Evolutionary conservation across 1,140 invertebrate genomes (phyloP).

Genomic region (Listronotus bonariensis): DNA sequence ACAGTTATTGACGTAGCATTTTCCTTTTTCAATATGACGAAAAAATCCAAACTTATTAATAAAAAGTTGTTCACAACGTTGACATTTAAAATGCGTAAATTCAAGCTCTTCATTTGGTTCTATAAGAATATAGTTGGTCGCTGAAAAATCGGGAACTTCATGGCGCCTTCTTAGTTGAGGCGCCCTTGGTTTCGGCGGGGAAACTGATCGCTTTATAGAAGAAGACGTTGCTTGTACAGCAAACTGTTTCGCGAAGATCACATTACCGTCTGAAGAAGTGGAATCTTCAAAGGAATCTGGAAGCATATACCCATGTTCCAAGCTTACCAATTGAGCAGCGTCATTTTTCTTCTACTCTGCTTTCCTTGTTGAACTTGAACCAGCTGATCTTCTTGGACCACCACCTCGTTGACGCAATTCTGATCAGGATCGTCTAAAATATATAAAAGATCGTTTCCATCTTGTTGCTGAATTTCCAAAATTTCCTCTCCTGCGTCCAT

Average conservation of each 20-base stretch:
- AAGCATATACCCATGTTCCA: conserved; percentile 53
- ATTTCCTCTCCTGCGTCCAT: conserved; percentile 41
- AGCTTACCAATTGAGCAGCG: conserved; percentile 42
- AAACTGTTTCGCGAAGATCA: conserved; percentile 8
- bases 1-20: conserved; percentile 53
- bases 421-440: conserved; percentile 45
- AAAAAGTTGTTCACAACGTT: conserved; percentile 53
- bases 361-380: conserved; percentile 15
- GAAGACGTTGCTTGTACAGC: background rate
- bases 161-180: conserved; percentile 43
- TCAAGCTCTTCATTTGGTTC: conserved; percentile 49
- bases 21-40: conserved; percentile 53
- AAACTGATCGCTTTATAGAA: conserved; percentile 27
- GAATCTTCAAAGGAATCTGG: conserved; percentile 28
- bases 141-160: conserved; percentile 52
- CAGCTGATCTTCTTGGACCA: conserved; percentile 44
- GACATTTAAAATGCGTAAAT: conserved; percentile 50
- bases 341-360: conserved; percentile 6
- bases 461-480: conserved; percentile 24
- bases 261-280: conserved; percentile 4
- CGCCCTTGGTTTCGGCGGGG: conserved; percentile 33
- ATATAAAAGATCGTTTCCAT: conserved; percentile 47
- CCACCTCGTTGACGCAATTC: conserved; percentile 50
- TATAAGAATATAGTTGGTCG: conserved; percentile 46
- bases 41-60: conserved; percentile 54